These are phyloP conservation scores for Phaethornis superciliosus DNA, from an alignment of 2,113 vertebrate species.

Conservation along the genomic window DNA sequence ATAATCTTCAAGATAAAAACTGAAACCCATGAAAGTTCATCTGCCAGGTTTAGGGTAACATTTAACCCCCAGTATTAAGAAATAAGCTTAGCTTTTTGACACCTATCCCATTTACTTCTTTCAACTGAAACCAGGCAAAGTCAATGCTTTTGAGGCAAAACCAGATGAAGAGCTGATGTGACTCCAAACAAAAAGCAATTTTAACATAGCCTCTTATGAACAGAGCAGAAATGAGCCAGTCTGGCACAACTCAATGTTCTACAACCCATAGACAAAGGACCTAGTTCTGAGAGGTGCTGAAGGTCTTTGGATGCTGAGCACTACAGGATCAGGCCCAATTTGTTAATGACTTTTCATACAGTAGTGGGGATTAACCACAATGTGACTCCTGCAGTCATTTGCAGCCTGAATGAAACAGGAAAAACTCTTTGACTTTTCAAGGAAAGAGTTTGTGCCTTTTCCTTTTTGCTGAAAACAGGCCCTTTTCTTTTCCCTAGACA, in stretches of 20 bases:
- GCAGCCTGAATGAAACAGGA: constrained; percentile 50
- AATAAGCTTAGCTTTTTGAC: neutral
- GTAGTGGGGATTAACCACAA: constrained; percentile 27
- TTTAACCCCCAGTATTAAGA: neutral
- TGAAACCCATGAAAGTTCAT: neutral
- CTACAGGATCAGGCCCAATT: constrained; percentile 20
- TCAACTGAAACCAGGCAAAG: neutral
- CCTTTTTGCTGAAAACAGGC: neutral
- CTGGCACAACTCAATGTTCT: neutral
- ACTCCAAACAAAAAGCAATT: neutral
- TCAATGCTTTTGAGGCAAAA: neutral
- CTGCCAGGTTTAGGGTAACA: neutral
- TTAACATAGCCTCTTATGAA: neutral
- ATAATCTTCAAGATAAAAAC: neutral
- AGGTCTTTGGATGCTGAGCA: neutral
- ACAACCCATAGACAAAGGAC: neutral
- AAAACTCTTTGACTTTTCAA: constrained; percentile 47
- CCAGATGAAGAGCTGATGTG: neutral
- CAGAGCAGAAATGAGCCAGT: neutral
- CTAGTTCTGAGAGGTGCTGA: neutral
- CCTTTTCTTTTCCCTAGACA: constrained; percentile 25
- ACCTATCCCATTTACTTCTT: neutral
- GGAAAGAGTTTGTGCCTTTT: constrained; percentile 14
- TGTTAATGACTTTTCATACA: constrained; percentile 25
- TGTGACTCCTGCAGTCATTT: constrained; percentile 32